phyloP scores from a whole-genome alignment of 2,113 vertebrate species.

The Crotalus tigris region DNA sequence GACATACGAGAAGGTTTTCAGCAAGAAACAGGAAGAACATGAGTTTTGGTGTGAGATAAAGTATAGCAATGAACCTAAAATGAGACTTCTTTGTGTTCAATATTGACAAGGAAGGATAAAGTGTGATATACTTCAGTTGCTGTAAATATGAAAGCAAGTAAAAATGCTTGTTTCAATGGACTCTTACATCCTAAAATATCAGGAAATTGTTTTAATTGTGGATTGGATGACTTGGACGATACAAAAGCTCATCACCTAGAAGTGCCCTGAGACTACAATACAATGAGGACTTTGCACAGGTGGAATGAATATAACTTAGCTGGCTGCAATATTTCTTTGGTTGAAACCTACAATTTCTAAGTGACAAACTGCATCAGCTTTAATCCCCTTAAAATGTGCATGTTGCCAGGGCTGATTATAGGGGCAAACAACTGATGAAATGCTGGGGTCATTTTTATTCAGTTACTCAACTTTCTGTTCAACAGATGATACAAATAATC shows the following conservation, averaged over 20 bases:
- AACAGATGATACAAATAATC: not conserved
- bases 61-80: not conserved
- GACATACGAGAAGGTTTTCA: not conserved
- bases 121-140: not conserved
- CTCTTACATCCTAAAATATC: not conserved
- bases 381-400: not conserved
- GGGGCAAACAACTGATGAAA: not conserved
- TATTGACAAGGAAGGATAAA: not conserved
- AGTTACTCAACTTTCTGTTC: not conserved
- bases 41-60: not conserved
- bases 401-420: not conserved
- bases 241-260: not conserved
- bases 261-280: not conserved
- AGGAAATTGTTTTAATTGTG: not conserved
- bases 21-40: not conserved
- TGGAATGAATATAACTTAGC: not conserved
- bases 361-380: not conserved
- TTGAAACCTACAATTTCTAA: not conserved
- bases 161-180: not conserved
- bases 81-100: not conserved
- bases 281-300: not conserved
- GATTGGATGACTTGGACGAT: not conserved
- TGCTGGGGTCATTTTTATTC: not conserved
- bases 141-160: not conserved
- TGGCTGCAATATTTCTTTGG: not conserved